These are phyloP conservation scores for Tetragonula clypearis DNA, from an alignment of 1,140 invertebrate species.

Conservation along the genomic window DNA sequence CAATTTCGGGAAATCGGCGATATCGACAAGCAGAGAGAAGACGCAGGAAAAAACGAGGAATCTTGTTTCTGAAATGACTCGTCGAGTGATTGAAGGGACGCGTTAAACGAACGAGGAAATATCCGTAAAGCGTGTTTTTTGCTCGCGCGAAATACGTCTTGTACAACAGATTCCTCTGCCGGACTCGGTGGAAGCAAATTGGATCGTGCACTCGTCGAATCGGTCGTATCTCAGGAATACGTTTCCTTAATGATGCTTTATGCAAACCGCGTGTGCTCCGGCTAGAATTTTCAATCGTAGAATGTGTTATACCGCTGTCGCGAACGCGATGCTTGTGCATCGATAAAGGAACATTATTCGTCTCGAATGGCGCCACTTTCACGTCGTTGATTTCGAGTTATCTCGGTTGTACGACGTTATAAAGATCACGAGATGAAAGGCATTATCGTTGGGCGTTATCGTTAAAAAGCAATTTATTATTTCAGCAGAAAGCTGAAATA, in stretches of 20 bases:
- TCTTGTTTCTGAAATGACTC: conserved; percentile 17
- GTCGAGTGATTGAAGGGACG: conserved; percentile 8
- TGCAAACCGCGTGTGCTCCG: neutral
- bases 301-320: neutral
- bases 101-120: conserved; percentile 20
- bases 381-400: conserved; percentile 27
- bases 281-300: conserved; percentile 17
- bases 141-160: neutral
- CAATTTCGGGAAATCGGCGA: neutral
- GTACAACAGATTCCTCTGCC: neutral
- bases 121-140: conserved; percentile 38
- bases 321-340: neutral
- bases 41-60: neutral
- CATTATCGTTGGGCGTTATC: neutral
- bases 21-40: neutral
- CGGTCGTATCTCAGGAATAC: conserved; percentile 37
- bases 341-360: conserved; percentile 25
- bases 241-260: conserved; percentile 61
- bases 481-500: neutral
- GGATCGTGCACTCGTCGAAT: conserved; percentile 12
- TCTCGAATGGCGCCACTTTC: conserved; percentile 2
- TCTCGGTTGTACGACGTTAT: neutral
- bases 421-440: neutral
- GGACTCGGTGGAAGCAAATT: neutral
- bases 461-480: neutral